Percentiles rank a stretch among this genome's conserved stretches.
Evolutionary conservation across 1,140 invertebrate genomes (phyloP).

Genomic region (Trichoplusia ni): DNA sequence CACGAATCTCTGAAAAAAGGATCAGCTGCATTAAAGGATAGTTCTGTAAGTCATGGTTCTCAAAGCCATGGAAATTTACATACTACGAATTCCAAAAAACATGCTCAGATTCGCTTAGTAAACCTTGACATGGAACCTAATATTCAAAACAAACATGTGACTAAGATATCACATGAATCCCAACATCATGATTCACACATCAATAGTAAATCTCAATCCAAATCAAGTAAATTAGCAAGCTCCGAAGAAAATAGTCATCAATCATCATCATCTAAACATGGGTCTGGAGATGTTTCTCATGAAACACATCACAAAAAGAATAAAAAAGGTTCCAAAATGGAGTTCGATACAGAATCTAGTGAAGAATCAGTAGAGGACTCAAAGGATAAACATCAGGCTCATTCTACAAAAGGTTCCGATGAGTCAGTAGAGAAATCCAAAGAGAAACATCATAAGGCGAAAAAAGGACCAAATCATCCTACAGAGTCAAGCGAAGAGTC

Average conservation of each 20-base stretch:
- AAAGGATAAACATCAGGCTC: not conserved
- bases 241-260: too few species aligned
- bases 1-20: conserved; percentile 40
- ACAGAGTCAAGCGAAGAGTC: conserved; percentile 31
- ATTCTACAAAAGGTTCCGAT: not conserved
- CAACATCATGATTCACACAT: too few species aligned
- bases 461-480: conserved; percentile 1
- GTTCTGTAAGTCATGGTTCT: not conserved
- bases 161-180: too few species aligned
- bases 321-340: not conserved
- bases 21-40: not conserved
- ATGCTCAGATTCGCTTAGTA: too few species aligned
- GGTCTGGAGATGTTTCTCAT: not conserved
- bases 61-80: not conserved
- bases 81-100: not conserved
- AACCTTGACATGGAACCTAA: too few species aligned
- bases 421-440: not conserved
- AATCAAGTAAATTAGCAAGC: too few species aligned
- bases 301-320: not conserved
- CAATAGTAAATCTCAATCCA: too few species aligned
- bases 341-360: not conserved
- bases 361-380: conserved; percentile 10
- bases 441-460: not conserved
- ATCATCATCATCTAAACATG: conserved; percentile 17
- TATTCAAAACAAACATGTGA: too few species aligned